Percentiles rank a stretch among this genome's conserved stretches.
These are phyloP conservation scores for Apodemia duryi DNA, from an alignment of 2,888 invertebrate genomes.

Conservation along the genomic window DNA sequence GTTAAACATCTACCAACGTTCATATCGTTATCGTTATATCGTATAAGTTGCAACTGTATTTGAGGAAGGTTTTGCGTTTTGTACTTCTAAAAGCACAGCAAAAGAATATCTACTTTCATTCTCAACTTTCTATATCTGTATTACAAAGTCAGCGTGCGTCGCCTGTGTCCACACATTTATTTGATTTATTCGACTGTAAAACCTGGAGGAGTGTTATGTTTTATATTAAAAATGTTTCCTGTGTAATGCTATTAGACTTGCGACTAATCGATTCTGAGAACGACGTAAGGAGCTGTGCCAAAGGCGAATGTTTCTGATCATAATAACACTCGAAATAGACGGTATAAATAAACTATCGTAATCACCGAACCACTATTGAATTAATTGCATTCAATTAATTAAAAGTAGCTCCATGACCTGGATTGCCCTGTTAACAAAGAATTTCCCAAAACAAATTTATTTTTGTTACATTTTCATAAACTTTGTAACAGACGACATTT, in stretches of 20 bases:
- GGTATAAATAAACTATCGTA: constrained; percentile 20
- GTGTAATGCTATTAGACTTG: neutral
- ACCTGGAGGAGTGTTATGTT: neutral
- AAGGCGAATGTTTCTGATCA: constrained; percentile 28
- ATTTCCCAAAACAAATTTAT: too few species aligned
- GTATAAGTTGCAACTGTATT: too few species aligned
- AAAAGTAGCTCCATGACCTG: neutral
- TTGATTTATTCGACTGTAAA: neutral
- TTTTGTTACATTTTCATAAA: too few species aligned
- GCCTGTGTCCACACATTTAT: neutral
- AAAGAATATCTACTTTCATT: too few species aligned
- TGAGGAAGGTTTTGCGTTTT: too few species aligned
- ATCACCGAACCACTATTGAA: constrained; percentile 1
- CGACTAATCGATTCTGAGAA: constrained; percentile 31
- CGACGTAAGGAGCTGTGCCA: constrained; percentile 34
- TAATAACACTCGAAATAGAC: constrained; percentile 12
- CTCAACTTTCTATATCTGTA: too few species aligned
- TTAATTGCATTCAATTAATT: neutral
- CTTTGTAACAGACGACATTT: too few species aligned
- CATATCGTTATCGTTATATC: too few species aligned
- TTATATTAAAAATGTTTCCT: neutral
- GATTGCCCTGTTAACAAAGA: too few species aligned
- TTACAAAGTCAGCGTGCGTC: too few species aligned
- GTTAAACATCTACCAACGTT: too few species aligned
- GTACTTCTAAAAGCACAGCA: too few species aligned